Base-by-base conservation (phyloP, 1,140 invertebrate genomes). In the Euwallacea fornicatus region DNA sequence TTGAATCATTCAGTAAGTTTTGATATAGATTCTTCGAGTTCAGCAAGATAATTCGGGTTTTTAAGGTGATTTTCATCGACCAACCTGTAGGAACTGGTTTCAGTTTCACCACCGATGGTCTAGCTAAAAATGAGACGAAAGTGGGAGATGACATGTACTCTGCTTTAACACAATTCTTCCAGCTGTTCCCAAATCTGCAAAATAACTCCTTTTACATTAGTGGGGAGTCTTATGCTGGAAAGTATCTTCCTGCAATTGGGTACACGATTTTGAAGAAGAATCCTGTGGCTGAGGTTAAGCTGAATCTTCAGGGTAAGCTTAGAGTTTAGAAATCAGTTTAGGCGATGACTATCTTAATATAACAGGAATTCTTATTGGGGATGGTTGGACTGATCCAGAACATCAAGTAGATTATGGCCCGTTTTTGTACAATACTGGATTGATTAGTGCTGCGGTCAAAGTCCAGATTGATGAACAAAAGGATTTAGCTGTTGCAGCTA, bases 151-250 rank as follows among this genome's bases (percentile, higher is more conserved):
- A 92, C 77, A 75, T 92, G 0, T 88, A 91, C 74, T 81, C 79
- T 42, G 88, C 88, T 0, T 73, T 93, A 4, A 78, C 84, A 7
- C 91, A 93, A 77, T 93, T 93, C 77, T 88, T 92, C 76, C 81
- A 83, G n/a, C 73, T 93, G 7, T 93, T 92, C 76, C 88, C 88
- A 0, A 86, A 91, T 70, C 81, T 90, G 3, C 84, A 86, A 62
- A 77, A 81, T 6, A 91, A 89, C 71, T 85, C 88, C 33, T 88
- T 94, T 63, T 93, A 86, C 74, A 86, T 95, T 2, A 88, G 90
- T 42, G 94, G 94, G 2, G 93, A 95, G 81, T 94, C 93, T 2
- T 95, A 95, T 80, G 93, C 87, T 7, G 93, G 93, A 15, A 90
- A 91, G 79, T 93, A 94, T 78, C 88, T 93, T 0, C 92, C 93